Evolutionary conservation across 2,888 invertebrate genomes (phyloP), one percentile per base, ranked within the genome.

Genomic region (Cybosia mesomella): DNA sequence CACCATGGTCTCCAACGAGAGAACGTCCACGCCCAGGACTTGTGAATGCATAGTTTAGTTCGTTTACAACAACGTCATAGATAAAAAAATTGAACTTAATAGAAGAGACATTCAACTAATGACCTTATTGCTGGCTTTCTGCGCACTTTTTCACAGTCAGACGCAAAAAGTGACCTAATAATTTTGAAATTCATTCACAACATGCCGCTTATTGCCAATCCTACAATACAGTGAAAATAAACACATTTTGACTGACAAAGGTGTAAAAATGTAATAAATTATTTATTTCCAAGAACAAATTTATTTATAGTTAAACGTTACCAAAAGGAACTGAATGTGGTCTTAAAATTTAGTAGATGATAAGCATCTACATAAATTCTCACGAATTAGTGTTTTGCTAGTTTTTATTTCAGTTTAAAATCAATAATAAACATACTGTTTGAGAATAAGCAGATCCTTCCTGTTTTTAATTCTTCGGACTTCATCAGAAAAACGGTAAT

Each of bases 351-450:
- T n/a, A n/a, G 18, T 43, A 18, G 5, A 43, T 18, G 18, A 43
- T 5, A 43, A 43, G 43, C 49, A 49, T 49, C 49, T 5, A n/a
- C 49, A 43, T 43, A n/a, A 49, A 49, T 49, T 49, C 49, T 9
- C 49, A 49, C 9, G 49, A n/a, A 49, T 13, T n/a, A n/a, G n/a
- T 49, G 49, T 49, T 49, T 49, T n/a, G 8, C 49, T 49, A 49
- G 49, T 49, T 49, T 49, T 49, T n/a, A 49, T 49, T 49, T 49
- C n/a, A 49, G n/a, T 49, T n/a, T 49, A 9, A 49, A 49, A 49
- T n/a, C n/a, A 49, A 49, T n/a, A 34, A 34, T 34, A 49, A 49
- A 49, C 49, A 49, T n/a, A n/a, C 49, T n/a, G 49, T 49, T 49
- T 49, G 49, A 49, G n/a, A n/a, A 49, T 49, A 8, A n/a, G 9